These are phyloP conservation scores for Semnornis frantzii DNA, from an alignment of 2,113 vertebrate genomes.

Conservation along the genomic window DNA sequence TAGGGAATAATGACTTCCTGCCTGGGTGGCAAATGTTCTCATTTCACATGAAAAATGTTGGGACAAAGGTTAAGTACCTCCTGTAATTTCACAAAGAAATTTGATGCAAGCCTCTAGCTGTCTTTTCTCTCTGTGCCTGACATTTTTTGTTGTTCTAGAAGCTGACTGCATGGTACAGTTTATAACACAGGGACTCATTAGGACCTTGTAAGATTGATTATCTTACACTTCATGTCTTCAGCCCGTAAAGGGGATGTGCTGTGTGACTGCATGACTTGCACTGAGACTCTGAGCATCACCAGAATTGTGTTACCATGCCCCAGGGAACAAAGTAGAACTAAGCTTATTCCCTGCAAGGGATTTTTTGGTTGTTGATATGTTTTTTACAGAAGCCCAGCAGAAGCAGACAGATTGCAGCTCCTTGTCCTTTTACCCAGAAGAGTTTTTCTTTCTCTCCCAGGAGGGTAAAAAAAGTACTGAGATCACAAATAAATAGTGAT, in stretches of 20 bases:
- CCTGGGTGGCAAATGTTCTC: slow-evolving; percentile 8
- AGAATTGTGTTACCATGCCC: background rate
- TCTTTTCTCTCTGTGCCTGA: background rate
- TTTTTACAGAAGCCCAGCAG: background rate
- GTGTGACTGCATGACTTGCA: background rate
- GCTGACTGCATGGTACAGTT: background rate
- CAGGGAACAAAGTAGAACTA: background rate
- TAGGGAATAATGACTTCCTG: background rate
- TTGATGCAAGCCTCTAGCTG: background rate
- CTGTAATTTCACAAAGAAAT: slow-evolving; percentile 4
- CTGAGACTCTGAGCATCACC: background rate
- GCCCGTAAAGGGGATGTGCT: background rate
- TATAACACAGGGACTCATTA: background rate
- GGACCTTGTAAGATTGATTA: slow-evolving; percentile 20
- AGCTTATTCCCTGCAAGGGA: slow-evolving; percentile 1
- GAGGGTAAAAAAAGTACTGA: background rate
- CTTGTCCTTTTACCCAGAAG: background rate
- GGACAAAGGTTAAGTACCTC: slow-evolving; percentile 11
- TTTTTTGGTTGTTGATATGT: background rate
- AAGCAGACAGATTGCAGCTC: background rate
- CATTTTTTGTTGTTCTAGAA: background rate
- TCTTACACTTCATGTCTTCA: background rate
- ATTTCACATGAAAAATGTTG: background rate
- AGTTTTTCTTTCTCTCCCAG: background rate
- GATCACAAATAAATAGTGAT: background rate